Conservation (phyloP, 1,140 invertebrate species). For the Vanessa atalanta region DNA sequence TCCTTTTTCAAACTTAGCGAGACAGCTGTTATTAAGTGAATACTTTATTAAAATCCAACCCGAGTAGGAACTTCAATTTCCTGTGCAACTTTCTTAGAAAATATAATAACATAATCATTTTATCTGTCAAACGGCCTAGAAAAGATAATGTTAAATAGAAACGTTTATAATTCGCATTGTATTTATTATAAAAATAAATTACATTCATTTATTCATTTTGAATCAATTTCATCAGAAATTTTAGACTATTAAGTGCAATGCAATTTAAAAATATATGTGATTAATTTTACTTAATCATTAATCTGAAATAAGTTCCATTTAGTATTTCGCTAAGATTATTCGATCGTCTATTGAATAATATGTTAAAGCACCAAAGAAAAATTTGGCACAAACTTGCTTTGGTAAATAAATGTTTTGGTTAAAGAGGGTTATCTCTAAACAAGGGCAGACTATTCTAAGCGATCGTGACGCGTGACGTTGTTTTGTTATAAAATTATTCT, state of each 20-base stretch:
- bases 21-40: not conserved
- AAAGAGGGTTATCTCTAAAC: not conserved
- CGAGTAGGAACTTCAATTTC: not conserved
- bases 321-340: no score
- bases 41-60: not conserved
- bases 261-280: no score
- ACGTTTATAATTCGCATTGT: no score
- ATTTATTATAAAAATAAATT: no score
- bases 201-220: no score
- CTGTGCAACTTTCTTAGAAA: not conserved
- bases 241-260: no score
- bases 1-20: not conserved
- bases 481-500: not conserved
- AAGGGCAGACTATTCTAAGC: not conserved
- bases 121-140: not conserved
- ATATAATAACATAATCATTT: not conserved
- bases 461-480: not conserved
- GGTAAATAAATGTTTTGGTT: not conserved
- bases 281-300: no score
- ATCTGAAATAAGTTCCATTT: no score
- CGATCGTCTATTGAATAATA: not conserved
- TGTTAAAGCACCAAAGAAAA: not conserved
- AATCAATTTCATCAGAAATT: no score
- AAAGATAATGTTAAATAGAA: not conserved
- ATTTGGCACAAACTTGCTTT: not conserved